These are phyloP conservation scores for Petrolisthes cinctipes DNA, from an alignment of 2,888 invertebrate species.

Conservation along the genomic window DNA sequence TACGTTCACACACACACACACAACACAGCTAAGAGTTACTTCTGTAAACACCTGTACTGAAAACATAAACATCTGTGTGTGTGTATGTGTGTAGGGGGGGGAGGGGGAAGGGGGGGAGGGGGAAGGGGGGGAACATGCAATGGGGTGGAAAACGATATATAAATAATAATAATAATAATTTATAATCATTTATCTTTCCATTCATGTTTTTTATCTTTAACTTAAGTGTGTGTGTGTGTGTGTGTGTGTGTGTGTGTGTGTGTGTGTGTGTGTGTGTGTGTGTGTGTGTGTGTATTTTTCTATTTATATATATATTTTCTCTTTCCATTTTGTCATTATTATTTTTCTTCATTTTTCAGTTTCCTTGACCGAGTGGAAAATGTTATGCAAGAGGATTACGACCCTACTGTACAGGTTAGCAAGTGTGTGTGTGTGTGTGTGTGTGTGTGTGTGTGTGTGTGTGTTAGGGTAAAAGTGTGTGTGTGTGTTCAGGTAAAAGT, in stretches of 20 bases:
- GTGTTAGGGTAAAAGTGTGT: too few species aligned
- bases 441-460: too few species aligned
- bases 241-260: too few species aligned
- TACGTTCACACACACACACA: background rate
- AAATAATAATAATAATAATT: background rate
- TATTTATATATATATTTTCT: background rate
- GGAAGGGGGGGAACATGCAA: background rate
- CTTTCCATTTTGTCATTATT: background rate
- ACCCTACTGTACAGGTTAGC: conserved; percentile 76
- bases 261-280: too few species aligned
- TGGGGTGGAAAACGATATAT: background rate
- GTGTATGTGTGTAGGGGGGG: too few species aligned
- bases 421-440: background rate
- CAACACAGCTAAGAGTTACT: too few species aligned
- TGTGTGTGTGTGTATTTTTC: background rate
- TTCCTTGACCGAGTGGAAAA: conserved; percentile 81
- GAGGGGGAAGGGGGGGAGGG: background rate
- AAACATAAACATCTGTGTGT: too few species aligned
- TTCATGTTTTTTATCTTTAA: background rate
- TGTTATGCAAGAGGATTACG: conserved; percentile 77
- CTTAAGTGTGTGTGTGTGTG: background rate
- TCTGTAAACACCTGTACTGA: too few species aligned
- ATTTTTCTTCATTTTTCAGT: conserved; percentile 71
- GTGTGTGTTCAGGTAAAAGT: too few species aligned
- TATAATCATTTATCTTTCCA: background rate